Percentiles rank a stretch among this genome's conserved stretches.
Evolutionary conservation across 2,113 vertebrate genomes (phyloP).

Genomic region (Phalacrocorax pelagicus): DNA sequence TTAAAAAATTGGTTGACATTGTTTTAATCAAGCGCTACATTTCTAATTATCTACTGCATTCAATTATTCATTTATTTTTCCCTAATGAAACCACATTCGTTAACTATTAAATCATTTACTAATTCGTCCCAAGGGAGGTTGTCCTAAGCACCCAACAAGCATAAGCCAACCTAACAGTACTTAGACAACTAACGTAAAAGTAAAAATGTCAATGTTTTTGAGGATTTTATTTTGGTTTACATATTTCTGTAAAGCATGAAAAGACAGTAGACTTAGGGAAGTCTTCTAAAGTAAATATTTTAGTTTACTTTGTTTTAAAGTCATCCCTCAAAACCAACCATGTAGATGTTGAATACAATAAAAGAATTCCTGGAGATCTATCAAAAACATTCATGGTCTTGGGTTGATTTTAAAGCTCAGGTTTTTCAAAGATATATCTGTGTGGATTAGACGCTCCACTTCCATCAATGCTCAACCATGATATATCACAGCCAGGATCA

Average conservation of each 20-base stretch:
- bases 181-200: not conserved
- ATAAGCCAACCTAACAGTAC: not conserved
- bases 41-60: not conserved
- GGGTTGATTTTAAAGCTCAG: not conserved
- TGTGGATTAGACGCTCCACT: not conserved
- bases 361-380: not conserved
- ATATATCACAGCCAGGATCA: not conserved
- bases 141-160: conserved; percentile 17
- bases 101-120: conserved; percentile 50
- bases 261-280: not conserved
- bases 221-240: not conserved
- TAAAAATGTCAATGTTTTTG: not conserved
- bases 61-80: not conserved
- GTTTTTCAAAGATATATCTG: not conserved
- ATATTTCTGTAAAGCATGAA: not conserved
- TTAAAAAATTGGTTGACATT: not conserved
- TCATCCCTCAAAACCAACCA: not conserved
- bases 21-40: not conserved
- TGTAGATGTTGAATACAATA: not conserved
- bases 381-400: not conserved
- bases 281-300: conserved; percentile 31
- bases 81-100: conserved; percentile 55
- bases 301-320: not conserved
- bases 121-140: not conserved
- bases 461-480: not conserved